Evolutionary conservation across 2,797 vertebrate genomes (phyloP), one percentile per base, ranked within the genome.

Genomic region (Gila robusta): DNA sequence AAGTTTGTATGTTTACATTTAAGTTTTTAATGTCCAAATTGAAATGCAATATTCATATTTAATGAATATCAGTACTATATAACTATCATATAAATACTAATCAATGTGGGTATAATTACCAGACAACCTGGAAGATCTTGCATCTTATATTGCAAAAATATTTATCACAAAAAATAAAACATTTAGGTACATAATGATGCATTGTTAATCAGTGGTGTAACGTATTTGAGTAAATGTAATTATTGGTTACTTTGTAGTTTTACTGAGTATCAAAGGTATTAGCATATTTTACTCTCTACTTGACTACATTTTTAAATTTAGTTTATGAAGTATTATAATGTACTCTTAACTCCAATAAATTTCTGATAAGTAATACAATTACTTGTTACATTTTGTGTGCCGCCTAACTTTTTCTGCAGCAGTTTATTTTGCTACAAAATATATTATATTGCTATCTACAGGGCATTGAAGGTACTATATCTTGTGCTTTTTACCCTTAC

Each of bases 1-100:
- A 37, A 7, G 23, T 83, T 66, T 83, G 3, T 12, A 49, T 84
- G 82, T 84, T 84, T 84, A 69, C 47, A 66, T 32, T 66, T 66
- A 17, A 28, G 62, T 64, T 66, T 66, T 66, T 32, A 32, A 32
- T 66, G 26, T 16, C 26, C 26, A 32, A 66, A 62, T 11, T 62
- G 2, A 78, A 39, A 78, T n/a, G 4, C 41, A 41, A 41, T 62
- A 26, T 41, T 19, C 0, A 17, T 56, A 37, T 37, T 72, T 7
- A 11, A 47, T 72, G 14, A 26, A 11, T 9, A 32, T 52, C 12
- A 49, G 21, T 49, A 49, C 47, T 17, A 49, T 14, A 5, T 16
- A 49, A 49, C 47, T 49, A 49, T 16, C 14, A 49, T 49, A 49
- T 17, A 37, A 4, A 28, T 6, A 39, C 2, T 5, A 39, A 35